Evolutionary conservation across 2,113 vertebrate species (phyloP).

Genomic region (Oreochromis aureus): DNA sequence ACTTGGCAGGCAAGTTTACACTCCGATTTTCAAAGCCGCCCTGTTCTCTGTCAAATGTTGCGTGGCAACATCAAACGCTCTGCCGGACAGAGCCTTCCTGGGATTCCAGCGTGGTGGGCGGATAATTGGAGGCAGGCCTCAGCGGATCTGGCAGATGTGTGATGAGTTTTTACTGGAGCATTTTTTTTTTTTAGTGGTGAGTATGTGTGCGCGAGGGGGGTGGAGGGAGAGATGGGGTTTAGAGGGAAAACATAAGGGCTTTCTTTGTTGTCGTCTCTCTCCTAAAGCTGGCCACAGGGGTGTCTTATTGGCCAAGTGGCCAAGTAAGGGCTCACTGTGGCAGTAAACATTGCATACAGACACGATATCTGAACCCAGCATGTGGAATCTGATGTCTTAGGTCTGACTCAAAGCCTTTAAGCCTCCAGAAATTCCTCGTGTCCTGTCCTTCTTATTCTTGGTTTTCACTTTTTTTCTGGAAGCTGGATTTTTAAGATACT

Average conservation of each 20-base stretch:
- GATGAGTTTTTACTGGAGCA: constrained; percentile 66
- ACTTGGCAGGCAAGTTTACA: constrained; percentile 71
- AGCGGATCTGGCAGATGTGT: constrained; percentile 67
- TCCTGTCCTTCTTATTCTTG: constrained; percentile 12
- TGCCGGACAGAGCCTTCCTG: constrained; percentile 66
- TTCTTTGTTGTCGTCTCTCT: constrained; percentile 62
- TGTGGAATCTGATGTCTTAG: constrained; percentile 73
- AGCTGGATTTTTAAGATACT: constrained; percentile 17
- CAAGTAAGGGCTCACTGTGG: constrained; percentile 47
- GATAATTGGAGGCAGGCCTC: constrained; percentile 73
- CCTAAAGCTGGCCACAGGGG: constrained; percentile 49
- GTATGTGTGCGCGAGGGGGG: not conserved
- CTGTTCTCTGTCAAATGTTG: constrained; percentile 75
- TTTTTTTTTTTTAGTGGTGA: constrained; percentile 20
- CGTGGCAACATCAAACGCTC: constrained; percentile 73
- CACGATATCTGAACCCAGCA: constrained; percentile 67
- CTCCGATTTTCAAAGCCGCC: constrained; percentile 66
- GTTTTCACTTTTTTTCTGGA: constrained; percentile 39
- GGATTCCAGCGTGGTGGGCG: constrained; percentile 69
- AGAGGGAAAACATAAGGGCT: constrained; percentile 65
- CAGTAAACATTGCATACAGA: constrained; percentile 68
- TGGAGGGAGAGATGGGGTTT: constrained; percentile 24
- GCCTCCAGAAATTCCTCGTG: constrained; percentile 42
- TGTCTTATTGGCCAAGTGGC: constrained; percentile 52
- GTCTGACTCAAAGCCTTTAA: constrained; percentile 64